These are phyloP conservation scores for Poeciliopsis prolifica DNA, from an alignment of 2,113 vertebrate genomes.

Conservation along the genomic window DNA sequence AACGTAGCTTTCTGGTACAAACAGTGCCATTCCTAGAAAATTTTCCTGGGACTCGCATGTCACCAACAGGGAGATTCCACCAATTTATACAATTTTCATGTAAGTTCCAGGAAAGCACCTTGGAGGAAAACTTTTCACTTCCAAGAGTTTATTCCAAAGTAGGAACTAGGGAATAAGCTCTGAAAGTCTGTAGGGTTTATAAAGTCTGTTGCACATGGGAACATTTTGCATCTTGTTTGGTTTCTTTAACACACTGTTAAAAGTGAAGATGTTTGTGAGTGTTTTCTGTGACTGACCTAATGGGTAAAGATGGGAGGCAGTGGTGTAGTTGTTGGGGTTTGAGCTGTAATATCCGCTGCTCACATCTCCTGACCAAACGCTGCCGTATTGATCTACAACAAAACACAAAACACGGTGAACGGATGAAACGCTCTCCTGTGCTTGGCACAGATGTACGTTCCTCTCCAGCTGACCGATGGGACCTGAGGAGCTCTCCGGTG, in stretches of 20 bases:
- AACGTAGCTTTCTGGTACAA: no score
- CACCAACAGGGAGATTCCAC: no score
- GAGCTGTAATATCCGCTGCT: constrained; percentile 83
- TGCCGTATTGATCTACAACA: constrained; percentile 80
- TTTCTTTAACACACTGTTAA: neutral
- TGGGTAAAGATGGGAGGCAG: constrained; percentile 36
- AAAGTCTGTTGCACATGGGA: neutral
- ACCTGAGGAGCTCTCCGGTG: constrained; percentile 86
- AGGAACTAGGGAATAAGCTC: no score
- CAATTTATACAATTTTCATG: no score
- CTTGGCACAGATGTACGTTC: no score
- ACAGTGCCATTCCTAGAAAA: no score
- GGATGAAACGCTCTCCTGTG: neutral
- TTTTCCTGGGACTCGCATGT: no score
- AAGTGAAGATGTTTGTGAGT: neutral
- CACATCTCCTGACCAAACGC: constrained; percentile 78
- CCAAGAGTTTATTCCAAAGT: no score
- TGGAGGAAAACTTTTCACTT: no score
- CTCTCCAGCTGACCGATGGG: neutral
- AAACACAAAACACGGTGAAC: constrained; percentile 6
- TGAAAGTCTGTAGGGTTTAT: no score
- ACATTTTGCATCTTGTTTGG: neutral
- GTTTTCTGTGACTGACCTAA: constrained; percentile 47
- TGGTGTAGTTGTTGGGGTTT: constrained; percentile 84
- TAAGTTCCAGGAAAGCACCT: no score